phyloP scores from a whole-genome alignment of 2,888 invertebrate genomes.

The Drosophila cognata region DNA sequence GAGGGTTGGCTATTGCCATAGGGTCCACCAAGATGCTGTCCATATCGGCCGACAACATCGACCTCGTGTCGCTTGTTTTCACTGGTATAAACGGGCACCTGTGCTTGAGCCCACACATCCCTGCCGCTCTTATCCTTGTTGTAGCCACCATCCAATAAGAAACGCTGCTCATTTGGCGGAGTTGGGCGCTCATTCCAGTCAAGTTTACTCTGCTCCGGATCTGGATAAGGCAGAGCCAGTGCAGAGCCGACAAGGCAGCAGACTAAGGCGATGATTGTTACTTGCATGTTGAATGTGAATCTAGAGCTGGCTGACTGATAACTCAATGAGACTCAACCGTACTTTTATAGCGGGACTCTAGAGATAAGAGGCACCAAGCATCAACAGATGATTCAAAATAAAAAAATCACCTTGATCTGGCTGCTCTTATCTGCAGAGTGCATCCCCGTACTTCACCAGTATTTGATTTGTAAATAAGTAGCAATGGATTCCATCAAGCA shows the following conservation, averaged over 20 bases:
- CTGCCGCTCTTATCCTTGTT: conserved; percentile 58
- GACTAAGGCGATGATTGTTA: conserved; percentile 30
- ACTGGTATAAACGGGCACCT: conserved; percentile 75
- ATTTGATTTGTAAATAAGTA: not conserved
- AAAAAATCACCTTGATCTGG: conserved; percentile 3
- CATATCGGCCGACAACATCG: conserved; percentile 67
- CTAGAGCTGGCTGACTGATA: conserved; percentile 39
- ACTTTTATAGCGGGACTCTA: conserved; percentile 40
- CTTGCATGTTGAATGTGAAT: conserved; percentile 35
- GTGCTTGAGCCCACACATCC: conserved; percentile 57
- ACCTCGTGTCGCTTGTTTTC: conserved; percentile 75
- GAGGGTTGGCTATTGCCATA: conserved; percentile 74
- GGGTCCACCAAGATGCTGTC: conserved; percentile 80
- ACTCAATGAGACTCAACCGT: not conserved
- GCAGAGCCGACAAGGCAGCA: conserved; percentile 38
- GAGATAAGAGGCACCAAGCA: not conserved
- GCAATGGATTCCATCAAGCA: not conserved
- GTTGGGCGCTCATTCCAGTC: conserved; percentile 7
- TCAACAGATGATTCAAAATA: not conserved
- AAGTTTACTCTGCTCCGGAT: not conserved
- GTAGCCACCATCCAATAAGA: conserved; percentile 43
- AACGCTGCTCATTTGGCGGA: conserved; percentile 32
- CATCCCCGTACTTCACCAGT: conserved; percentile 28
- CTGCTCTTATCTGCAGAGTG: conserved; percentile 32
- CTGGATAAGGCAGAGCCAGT: conserved; percentile 31